A percentile compares a stretch with the other conserved stretches of the same genome.
These are phyloP conservation scores for Epinephelus awoara DNA, from an alignment of 2,797 vertebrate species.

Conservation along the genomic window DNA sequence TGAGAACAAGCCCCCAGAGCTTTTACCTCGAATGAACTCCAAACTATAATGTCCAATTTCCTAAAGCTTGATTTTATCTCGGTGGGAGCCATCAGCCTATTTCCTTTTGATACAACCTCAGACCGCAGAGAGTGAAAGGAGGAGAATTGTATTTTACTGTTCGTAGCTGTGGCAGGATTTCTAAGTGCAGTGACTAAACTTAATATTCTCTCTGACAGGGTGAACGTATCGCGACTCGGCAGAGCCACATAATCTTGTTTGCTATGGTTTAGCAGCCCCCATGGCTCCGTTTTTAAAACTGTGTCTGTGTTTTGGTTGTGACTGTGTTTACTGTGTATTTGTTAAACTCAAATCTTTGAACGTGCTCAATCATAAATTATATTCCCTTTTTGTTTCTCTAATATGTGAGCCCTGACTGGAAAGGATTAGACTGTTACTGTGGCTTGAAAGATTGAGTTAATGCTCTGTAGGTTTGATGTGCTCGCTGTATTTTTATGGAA, in stretches of 20 bases:
- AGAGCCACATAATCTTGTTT: slow-evolving; percentile 51
- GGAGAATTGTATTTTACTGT: slow-evolving; percentile 25
- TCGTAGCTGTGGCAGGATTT: slow-evolving; percentile 16
- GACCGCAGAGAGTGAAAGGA: background rate
- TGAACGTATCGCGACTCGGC: slow-evolving; percentile 9
- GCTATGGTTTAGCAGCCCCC: slow-evolving; percentile 25
- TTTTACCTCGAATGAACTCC: slow-evolving; percentile 46
- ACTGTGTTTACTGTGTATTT: slow-evolving; percentile 12
- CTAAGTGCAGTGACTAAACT: slow-evolving; percentile 15
- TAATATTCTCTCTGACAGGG: slow-evolving; percentile 32
- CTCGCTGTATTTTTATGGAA: slow-evolving; percentile 12
- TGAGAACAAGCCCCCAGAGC: slow-evolving; percentile 37
- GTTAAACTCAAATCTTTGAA: slow-evolving; percentile 27
- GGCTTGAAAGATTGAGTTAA: slow-evolving; percentile 14
- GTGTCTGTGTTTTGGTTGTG: slow-evolving; percentile 2
- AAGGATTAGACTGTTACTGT: slow-evolving; percentile 28
- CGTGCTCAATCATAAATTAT: slow-evolving; percentile 33
- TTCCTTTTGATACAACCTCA: slow-evolving; percentile 50
- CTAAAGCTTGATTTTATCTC: slow-evolving; percentile 46
- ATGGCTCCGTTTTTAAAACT: background rate
- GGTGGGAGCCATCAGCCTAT: slow-evolving; percentile 41
- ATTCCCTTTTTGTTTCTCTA: slow-evolving; percentile 25
- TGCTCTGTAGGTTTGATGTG: slow-evolving; percentile 14
- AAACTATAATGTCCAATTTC: slow-evolving; percentile 42
- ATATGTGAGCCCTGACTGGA: slow-evolving; percentile 19